Evolutionary conservation across 2,888 invertebrate genomes (phyloP), one percentile per base, ranked within the genome.

Genomic region (Heterodera filipjevi): DNA sequence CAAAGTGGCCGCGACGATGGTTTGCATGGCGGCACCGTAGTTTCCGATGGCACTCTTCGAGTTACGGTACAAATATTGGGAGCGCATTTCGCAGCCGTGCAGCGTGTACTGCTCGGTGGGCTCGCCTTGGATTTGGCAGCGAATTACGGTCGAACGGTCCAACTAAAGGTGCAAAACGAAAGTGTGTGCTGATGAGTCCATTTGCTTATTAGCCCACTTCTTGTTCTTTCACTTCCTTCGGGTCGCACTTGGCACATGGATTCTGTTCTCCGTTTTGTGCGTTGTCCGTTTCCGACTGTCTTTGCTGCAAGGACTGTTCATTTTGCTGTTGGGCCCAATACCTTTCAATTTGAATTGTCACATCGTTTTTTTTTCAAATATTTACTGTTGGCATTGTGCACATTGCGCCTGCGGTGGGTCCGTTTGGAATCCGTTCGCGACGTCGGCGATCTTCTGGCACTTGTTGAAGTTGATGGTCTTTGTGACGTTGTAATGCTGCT

Each of bases 381-480:
- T 68, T 77, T 59, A 19, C 79, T 32, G 78, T 75, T 75, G 44
- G 33, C 76, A 33, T 8, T 30, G 39, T 81, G 76, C 66, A 77
- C 77, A 53, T 75, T 79, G 66, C 76, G 81, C 76, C 80, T 81
- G 30, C 53, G 16, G 75, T 64, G 78, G 35, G 6, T 77, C 46
- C 12, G 76, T 78, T n/a, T 79, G 76, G 71, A 70, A 80, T 78
- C 85, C 85, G 78, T 81, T 70, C 22, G 71, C 77, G 5, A 79
- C 66, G 49, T 82, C 82, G 19, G 90, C 87, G 79, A 89, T 87
- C 77, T 87, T 82, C 73, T 80, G 79, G 87, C 90, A 90, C 81
- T 89, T 89, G 80, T 90, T 88, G 86, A 90, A 90, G 89, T 91
- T 89, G 83, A 90, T 84, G 66, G 90, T 85, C 86, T 90, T 90